phyloP scores from a whole-genome alignment of 2,113 vertebrate genomes.

The Epinephelus moara region DNA sequence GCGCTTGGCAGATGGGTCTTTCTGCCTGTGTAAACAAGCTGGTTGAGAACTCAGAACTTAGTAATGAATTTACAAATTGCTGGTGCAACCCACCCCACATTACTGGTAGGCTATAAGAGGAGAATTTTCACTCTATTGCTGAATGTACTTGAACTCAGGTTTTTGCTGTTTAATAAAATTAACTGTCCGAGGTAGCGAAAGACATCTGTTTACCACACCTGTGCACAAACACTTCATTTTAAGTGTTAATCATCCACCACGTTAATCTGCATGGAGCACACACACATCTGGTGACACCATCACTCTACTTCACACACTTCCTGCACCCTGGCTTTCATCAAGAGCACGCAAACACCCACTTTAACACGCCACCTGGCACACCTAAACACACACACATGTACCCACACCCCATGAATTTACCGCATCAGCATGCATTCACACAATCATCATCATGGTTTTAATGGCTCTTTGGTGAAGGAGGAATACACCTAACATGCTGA shows the following conservation, averaged over 20 bases:
- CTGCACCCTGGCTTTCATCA: slow-evolving; percentile 12
- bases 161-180: slow-evolving; percentile 31
- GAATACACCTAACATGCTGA: slow-evolving; percentile 57
- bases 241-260: slow-evolving; percentile 30
- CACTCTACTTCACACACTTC: slow-evolving; percentile 16
- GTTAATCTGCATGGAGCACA: background rate
- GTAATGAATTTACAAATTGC: background rate
- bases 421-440: slow-evolving; percentile 42
- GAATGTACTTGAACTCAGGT: background rate
- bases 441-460: slow-evolving; percentile 23
- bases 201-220: slow-evolving; percentile 15
- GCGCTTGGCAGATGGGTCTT: too few relatives aligned
- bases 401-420: slow-evolving; percentile 13
- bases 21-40: too few relatives aligned
- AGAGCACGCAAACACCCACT: slow-evolving; percentile 6
- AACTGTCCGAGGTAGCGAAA: background rate
- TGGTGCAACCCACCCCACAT: background rate
- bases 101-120: too few relatives aligned
- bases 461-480: slow-evolving; percentile 45
- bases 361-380: slow-evolving; percentile 14
- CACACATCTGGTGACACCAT: background rate
- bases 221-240: background rate
- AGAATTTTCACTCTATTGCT: background rate
- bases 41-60: too few relatives aligned
- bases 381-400: background rate